These are phyloP conservation scores for Hippocampus guttulatus DNA, from an alignment of 2,113 vertebrate species.

Conservation along the genomic window DNA sequence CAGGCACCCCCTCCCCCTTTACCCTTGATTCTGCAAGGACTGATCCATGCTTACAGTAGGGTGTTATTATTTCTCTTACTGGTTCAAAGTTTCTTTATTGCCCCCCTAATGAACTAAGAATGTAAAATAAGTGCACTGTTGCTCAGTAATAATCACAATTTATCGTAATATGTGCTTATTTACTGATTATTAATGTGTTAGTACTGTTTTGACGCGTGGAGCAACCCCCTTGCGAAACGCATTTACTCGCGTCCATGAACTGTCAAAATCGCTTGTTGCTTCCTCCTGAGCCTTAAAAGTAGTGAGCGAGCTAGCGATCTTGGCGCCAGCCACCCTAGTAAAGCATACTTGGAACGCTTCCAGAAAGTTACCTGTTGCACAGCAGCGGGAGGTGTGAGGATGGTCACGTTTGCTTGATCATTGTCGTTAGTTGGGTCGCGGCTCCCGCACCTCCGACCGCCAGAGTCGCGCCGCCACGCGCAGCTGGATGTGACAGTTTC, in stretches of 20 bases:
- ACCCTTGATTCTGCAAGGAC: conserved; percentile 54
- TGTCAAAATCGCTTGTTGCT: conserved; percentile 79
- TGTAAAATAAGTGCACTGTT: no score
- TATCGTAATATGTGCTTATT: fast-evolving
- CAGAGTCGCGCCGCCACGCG: conserved; percentile 15
- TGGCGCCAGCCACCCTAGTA: conserved; percentile 9
- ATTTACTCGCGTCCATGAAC: conserved; percentile 58
- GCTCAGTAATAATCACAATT: fast-evolving
- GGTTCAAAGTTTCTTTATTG: background rate
- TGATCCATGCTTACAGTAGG: conserved; percentile 56
- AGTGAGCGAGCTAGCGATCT: conserved; percentile 59
- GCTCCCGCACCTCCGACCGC: conserved; percentile 17
- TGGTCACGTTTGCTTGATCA: background rate
- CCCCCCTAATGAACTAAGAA: background rate
- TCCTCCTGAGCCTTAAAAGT: conserved; percentile 67
- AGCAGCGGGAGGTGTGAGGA: background rate
- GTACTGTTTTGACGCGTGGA: background rate
- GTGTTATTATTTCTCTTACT: background rate
- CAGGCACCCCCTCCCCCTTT: conserved; percentile 62
- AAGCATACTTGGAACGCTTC: conserved; percentile 5
- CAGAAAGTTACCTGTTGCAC: conserved; percentile 31
- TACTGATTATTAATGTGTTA: background rate
- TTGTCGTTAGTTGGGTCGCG: conserved; percentile 1
- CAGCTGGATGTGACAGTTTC: conserved; percentile 69
- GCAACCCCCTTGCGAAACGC: background rate